Conservation (phyloP, 2,888 invertebrate genomes). For the Lomographa bimaculata region DNA sequence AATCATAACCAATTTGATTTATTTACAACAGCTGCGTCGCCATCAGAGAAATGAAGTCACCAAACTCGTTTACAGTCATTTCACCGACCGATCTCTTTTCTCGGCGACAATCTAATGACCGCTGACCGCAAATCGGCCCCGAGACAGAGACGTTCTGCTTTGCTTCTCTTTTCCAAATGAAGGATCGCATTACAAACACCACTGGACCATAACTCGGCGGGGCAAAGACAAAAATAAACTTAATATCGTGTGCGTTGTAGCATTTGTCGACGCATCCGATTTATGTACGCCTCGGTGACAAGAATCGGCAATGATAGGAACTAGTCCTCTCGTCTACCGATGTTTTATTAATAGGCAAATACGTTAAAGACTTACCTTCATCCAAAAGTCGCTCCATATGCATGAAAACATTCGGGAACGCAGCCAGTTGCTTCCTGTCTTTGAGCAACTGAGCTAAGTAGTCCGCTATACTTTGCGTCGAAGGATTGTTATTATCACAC, state of each 20-base stretch:
- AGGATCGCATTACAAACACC: conserved; percentile 81
- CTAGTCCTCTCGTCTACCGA: conserved; percentile 44
- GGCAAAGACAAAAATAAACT: conserved; percentile 83
- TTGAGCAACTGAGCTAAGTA: conserved; percentile 99
- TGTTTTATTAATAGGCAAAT: conserved; percentile 57
- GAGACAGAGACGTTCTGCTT: conserved; percentile 70
- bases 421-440: conserved; percentile 99
- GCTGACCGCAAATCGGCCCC: conserved; percentile 73
- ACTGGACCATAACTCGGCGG: conserved; percentile 82
- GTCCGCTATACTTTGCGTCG: conserved; percentile 98
- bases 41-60: conserved; percentile 51
- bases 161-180: conserved; percentile 73
- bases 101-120: conserved; percentile 70
- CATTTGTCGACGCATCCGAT: conserved; percentile 80
- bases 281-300: conserved; percentile 73
- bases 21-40: conserved; percentile 64
- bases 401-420: conserved; percentile 99
- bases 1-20: conserved; percentile 52
- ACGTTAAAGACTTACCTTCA: conserved; percentile 91
- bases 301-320: conserved; percentile 55
- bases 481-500: conserved; percentile 85
- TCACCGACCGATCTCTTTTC: conserved; percentile 72
- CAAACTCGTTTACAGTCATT: conserved; percentile 73
- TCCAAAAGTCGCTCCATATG: conserved; percentile 99
- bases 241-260: conserved; percentile 80